phyloP scores from a whole-genome alignment of 1,140 invertebrate species.

The Drosophila orena region DNA sequence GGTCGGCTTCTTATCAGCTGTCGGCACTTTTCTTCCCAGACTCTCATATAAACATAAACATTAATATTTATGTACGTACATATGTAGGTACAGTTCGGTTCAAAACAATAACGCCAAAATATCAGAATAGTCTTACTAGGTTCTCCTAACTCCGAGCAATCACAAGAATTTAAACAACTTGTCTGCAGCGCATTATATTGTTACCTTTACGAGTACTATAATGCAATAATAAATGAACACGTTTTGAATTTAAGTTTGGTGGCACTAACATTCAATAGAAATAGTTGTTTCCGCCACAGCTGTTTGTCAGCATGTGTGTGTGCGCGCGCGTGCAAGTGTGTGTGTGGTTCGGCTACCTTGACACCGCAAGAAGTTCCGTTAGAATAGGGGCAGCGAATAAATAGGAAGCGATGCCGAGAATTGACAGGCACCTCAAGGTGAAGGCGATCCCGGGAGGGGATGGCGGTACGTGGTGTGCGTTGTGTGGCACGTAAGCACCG shows the following conservation, averaged over 20 bases:
- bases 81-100: neutral
- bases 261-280: no score
- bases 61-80: neutral
- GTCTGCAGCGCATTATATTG: no score
- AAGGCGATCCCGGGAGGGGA: constrained; percentile 2
- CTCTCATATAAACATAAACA: constrained; percentile 29
- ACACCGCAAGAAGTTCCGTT: constrained; percentile 54
- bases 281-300: neutral
- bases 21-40: constrained; percentile 38
- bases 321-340: neutral
- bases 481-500: constrained; percentile 50
- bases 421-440: constrained; percentile 52
- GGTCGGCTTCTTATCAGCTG: constrained; percentile 32
- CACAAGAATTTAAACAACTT: no score
- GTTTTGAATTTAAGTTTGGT: no score
- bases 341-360: constrained; percentile 34
- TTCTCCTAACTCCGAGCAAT: no score
- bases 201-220: no score
- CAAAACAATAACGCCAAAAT: neutral
- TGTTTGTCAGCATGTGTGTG: neutral
- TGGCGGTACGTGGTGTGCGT: constrained; percentile 7
- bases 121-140: neutral
- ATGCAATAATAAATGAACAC: no score
- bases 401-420: constrained; percentile 42
- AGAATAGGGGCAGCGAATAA: constrained; percentile 32